Conservation (phyloP, 2,113 vertebrate species). For the Hiodon tergisus region DNA sequence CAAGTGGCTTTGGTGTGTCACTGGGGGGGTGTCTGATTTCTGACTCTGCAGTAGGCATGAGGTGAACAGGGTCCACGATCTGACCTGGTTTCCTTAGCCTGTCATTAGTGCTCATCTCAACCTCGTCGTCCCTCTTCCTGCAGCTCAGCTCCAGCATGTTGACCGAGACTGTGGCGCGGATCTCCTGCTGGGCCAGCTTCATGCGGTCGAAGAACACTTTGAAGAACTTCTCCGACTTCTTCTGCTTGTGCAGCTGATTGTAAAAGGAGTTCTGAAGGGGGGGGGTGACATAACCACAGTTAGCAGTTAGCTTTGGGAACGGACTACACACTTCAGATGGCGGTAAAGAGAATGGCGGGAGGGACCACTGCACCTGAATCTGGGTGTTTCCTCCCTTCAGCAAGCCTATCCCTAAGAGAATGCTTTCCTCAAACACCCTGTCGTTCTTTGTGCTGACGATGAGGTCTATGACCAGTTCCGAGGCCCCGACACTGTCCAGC, state of each 20-base stretch:
- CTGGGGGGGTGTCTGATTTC: too few species aligned
- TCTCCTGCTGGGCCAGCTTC: slow-evolving; percentile 90
- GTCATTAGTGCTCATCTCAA: slow-evolving; percentile 45
- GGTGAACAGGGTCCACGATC: too few species aligned
- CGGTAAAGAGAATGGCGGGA: too few species aligned
- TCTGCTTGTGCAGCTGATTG: slow-evolving; percentile 82
- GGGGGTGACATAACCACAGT: neutral
- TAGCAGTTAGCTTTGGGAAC: neutral
- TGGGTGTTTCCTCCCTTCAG: slow-evolving; percentile 90
- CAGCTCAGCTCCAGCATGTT: slow-evolving; percentile 83
- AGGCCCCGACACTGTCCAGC: slow-evolving; percentile 87
- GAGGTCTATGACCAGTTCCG: slow-evolving; percentile 89
- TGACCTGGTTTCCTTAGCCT: slow-evolving; percentile 58
- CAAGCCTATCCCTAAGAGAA: slow-evolving; percentile 83
- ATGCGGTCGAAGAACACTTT: slow-evolving; percentile 92
- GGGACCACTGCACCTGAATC: slow-evolving; percentile 66
- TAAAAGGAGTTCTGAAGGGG: slow-evolving; percentile 78
- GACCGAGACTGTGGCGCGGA: slow-evolving; percentile 85
- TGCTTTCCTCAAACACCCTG: slow-evolving; percentile 89
- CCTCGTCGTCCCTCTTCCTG: slow-evolving; percentile 85
- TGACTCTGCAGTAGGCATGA: too few species aligned
- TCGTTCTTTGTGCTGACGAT: slow-evolving; percentile 94
- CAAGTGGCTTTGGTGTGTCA: too few species aligned
- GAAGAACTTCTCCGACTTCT: slow-evolving; percentile 92
- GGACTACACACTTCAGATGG: too few species aligned